Evolutionary conservation across 2,888 invertebrate genomes (phyloP).

Genomic region (Polydrusus cervinus): DNA sequence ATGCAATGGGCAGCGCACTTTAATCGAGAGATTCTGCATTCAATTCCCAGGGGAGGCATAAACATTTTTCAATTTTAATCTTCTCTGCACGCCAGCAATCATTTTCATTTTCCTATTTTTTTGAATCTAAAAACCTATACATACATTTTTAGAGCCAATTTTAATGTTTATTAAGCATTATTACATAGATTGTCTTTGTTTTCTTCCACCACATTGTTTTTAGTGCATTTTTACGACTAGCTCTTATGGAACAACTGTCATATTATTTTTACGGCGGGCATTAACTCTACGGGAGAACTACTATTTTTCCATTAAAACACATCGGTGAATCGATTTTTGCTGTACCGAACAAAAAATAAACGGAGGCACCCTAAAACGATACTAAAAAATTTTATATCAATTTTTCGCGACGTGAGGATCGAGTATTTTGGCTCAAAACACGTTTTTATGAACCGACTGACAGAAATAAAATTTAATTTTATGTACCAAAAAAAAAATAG

Average conservation of each 20-base stretch:
- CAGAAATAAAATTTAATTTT: too few species aligned
- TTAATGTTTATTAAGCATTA: too few species aligned
- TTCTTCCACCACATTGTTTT: neutral
- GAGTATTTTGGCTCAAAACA: neutral
- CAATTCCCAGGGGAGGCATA: too few species aligned
- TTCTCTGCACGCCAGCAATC: too few species aligned
- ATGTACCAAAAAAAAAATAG: too few species aligned
- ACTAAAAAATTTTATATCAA: neutral
- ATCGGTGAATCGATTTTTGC: neutral
- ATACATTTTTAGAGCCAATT: too few species aligned
- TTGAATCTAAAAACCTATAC: too few species aligned
- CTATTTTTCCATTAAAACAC: neutral
- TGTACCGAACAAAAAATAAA: neutral
- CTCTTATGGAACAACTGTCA: too few species aligned
- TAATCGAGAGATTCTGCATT: too few species aligned
- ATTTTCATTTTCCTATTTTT: too few species aligned
- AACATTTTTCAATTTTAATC: too few species aligned
- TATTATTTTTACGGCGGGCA: neutral
- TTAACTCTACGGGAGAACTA: neutral
- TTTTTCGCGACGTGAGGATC: neutral
- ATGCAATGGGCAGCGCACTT: too few species aligned
- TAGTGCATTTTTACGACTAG: neutral
- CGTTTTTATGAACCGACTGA: neutral
- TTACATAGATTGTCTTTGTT: neutral
- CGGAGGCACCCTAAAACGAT: neutral